Conservation (phyloP, 2,113 vertebrate species). For the Calcarius ornatus region DNA sequence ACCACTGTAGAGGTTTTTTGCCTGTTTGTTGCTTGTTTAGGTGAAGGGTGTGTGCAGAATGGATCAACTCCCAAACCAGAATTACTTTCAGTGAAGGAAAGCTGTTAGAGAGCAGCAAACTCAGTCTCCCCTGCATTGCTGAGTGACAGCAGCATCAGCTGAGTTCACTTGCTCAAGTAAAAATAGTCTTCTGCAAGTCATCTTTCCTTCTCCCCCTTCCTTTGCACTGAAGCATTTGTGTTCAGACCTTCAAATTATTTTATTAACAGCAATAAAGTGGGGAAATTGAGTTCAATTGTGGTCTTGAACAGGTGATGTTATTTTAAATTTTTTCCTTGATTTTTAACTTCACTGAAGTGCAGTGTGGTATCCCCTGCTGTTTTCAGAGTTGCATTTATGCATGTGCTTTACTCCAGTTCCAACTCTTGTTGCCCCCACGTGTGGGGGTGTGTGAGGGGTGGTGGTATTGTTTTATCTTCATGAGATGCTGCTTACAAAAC, state of each 20-base stretch:
- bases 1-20: not conserved
- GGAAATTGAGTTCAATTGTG: not conserved
- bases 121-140: not conserved
- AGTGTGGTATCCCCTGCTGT: not conserved
- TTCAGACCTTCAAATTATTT: not conserved
- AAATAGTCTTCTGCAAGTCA: not conserved
- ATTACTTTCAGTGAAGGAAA: not conserved
- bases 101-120: not conserved
- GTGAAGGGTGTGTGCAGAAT: not conserved
- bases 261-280: not conserved
- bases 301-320: not conserved
- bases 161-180: not conserved
- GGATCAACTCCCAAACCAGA: not conserved
- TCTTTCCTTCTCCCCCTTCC: not conserved
- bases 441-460: not conserved
- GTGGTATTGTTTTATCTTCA: not conserved
- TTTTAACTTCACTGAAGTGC: not conserved
- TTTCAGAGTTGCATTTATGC: not conserved
- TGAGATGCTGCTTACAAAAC: not conserved
- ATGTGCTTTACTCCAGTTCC: not conserved
- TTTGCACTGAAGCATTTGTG: not conserved
- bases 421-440: rapidly evolving
- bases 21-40: not conserved
- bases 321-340: not conserved
- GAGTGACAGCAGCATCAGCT: not conserved